A percentile compares a stretch with the other conserved stretches of the same genome.
Conservation (phyloP, 2,113 vertebrate genomes). For the Triplophysa tibetana region DNA sequence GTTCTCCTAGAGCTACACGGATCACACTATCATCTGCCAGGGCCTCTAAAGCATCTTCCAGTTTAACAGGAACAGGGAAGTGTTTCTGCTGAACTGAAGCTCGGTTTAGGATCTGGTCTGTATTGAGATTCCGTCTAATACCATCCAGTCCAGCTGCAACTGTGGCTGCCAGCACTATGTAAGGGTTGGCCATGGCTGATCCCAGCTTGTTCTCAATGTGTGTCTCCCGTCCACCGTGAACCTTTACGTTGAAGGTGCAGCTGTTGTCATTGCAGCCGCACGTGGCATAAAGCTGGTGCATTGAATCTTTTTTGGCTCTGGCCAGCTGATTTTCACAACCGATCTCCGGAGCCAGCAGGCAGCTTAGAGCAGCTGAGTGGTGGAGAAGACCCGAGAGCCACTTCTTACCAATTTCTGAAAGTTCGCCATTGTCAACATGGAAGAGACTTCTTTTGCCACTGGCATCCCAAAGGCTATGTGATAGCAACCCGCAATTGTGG, state of each 20-base stretch:
- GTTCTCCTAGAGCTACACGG: slow-evolving; percentile 80
- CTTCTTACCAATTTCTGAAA: slow-evolving; percentile 81
- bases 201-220: slow-evolving; percentile 88
- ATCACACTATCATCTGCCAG: slow-evolving; percentile 81
- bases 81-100: slow-evolving; percentile 65
- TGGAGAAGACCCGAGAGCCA: slow-evolving; percentile 86
- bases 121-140: slow-evolving; percentile 71
- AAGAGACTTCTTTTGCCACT: slow-evolving; percentile 81
- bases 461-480: slow-evolving; percentile 88
- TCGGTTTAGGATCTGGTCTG: slow-evolving; percentile 64
- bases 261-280: slow-evolving; percentile 89
- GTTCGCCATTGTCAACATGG: slow-evolving; percentile 67
- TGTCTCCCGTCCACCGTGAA: slow-evolving; percentile 79
- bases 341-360: slow-evolving; percentile 84
- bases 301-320: slow-evolving; percentile 79
- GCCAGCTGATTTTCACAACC: slow-evolving; percentile 81
- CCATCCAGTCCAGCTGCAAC: slow-evolving; percentile 90
- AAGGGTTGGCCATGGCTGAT: slow-evolving; percentile 90
- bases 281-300: slow-evolving; percentile 75
- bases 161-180: slow-evolving; percentile 86
- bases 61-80: slow-evolving; percentile 79
- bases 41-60: slow-evolving; percentile 84
- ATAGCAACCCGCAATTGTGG: slow-evolving; percentile 83
- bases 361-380: slow-evolving; percentile 89
- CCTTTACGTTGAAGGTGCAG: slow-evolving; percentile 86